These are phyloP conservation scores for Emys orbicularis DNA, from an alignment of 2,797 vertebrate genomes.

Conservation along the genomic window DNA sequence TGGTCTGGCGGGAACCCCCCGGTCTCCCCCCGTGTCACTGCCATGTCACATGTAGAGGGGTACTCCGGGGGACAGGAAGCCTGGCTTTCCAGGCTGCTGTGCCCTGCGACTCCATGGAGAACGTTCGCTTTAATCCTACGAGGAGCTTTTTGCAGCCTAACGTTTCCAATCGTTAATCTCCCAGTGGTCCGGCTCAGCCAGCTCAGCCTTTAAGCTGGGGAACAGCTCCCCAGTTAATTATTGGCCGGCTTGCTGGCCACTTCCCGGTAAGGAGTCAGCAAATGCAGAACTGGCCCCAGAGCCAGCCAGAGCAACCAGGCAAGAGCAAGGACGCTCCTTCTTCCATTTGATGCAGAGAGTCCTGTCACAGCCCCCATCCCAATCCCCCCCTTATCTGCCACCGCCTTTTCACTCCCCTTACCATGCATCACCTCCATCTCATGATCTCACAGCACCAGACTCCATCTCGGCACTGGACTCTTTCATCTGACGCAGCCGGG, in stretches of 20 bases:
- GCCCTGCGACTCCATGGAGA: neutral
- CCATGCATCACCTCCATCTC: too few species aligned
- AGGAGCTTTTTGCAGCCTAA: constrained; percentile 13
- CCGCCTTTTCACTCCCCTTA: neutral
- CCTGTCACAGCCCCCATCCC: neutral
- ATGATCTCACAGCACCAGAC: too few species aligned
- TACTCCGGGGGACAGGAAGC: neutral
- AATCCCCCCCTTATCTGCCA: neutral
- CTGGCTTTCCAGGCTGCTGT: neutral
- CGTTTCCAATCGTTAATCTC: neutral
- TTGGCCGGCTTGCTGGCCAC: constrained; percentile 39
- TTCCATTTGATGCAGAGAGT: neutral
- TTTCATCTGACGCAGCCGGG: neutral
- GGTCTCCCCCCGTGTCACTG: neutral
- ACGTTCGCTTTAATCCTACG: neutral
- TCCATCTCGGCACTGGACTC: neutral
- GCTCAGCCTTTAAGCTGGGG: constrained; percentile 59
- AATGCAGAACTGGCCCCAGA: neutral
- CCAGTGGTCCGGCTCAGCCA: constrained; percentile 49
- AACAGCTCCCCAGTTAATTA: constrained; percentile 46
- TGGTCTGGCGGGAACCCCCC: neutral
- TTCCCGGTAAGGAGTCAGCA: constrained; percentile 67
- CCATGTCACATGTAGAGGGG: neutral
- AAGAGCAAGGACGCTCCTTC: neutral
- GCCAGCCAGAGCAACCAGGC: neutral